These are phyloP conservation scores for Archocentrus centrarchus DNA, from an alignment of 2,113 vertebrate species.

Conservation along the genomic window DNA sequence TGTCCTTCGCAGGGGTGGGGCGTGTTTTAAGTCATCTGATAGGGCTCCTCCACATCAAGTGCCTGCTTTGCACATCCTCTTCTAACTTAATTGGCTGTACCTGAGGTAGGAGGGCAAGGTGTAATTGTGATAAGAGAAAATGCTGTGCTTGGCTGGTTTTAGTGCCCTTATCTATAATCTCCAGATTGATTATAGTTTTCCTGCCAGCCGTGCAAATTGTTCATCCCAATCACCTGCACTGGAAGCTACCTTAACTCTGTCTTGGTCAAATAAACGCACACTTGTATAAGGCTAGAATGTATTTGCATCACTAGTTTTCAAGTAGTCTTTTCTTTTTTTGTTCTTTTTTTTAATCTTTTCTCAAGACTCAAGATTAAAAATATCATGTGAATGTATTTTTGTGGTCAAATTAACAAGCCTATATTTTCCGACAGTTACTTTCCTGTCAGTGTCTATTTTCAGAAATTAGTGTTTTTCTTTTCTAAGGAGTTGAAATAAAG, in stretches of 20 bases:
- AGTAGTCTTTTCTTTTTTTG: not conserved
- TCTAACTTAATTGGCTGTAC: constrained; percentile 77
- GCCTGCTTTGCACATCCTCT: constrained; percentile 57
- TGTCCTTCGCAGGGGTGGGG: constrained; percentile 20
- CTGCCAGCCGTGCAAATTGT: constrained; percentile 79
- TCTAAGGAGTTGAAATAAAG: not conserved
- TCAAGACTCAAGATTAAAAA: not conserved
- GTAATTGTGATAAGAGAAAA: constrained; percentile 81
- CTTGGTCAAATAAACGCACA: constrained; percentile 25
- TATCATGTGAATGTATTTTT: not conserved
- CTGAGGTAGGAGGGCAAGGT: constrained; percentile 76
- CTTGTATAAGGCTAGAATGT: not conserved
- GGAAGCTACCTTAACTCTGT: constrained; percentile 61
- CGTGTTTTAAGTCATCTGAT: constrained; percentile 40
- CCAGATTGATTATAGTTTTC: constrained; percentile 82
- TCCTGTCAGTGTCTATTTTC: not conserved
- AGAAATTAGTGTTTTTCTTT: not conserved
- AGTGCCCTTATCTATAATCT: constrained; percentile 81
- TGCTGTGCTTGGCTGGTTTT: constrained; percentile 78
- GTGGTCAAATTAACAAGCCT: constrained; percentile 5
- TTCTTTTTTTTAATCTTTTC: not conserved
- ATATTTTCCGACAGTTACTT: not conserved
- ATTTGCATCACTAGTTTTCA: constrained; percentile 7
- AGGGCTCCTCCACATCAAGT: constrained; percentile 63
- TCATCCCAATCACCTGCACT: constrained; percentile 69